These are phyloP conservation scores for Pluvialis apricaria DNA, from an alignment of 2,113 vertebrate species.

Conservation along the genomic window DNA sequence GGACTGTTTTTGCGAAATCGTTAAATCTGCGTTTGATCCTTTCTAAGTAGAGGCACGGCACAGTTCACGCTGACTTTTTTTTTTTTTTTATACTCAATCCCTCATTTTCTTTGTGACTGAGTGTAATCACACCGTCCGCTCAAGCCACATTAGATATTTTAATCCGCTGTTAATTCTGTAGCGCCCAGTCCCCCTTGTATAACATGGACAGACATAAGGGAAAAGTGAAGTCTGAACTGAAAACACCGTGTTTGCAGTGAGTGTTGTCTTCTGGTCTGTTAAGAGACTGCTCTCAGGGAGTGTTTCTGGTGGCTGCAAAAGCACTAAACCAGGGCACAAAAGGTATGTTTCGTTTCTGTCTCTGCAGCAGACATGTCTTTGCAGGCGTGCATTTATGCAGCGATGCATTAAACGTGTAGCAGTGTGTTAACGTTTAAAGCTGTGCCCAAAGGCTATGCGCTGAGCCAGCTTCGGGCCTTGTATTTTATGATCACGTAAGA, in stretches of 20 bases:
- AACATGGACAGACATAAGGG: not conserved
- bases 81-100: not conserved
- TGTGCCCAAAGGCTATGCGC: not conserved
- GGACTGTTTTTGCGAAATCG: not conserved
- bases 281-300: not conserved
- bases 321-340: not conserved
- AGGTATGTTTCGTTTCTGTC: not conserved
- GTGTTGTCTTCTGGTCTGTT: not conserved
- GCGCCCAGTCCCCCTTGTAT: not conserved
- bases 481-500: not conserved
- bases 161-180: not conserved
- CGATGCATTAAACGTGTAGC: rapidly evolving
- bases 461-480: not conserved
- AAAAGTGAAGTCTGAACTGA: not conserved
- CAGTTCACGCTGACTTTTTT: not conserved
- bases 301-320: not conserved
- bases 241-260: rapidly evolving
- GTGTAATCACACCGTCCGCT: not conserved
- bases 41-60: rapidly evolving
- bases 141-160: not conserved
- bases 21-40: not conserved
- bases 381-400: rapidly evolving
- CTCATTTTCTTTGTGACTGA: not conserved
- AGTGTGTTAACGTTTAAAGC: not conserved
- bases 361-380: rapidly evolving